Percentiles rank a stretch among this genome's conserved stretches.
Evolutionary conservation across 2,888 invertebrate genomes (phyloP).

Genomic region (Rhopalosiphum nymphaeae): DNA sequence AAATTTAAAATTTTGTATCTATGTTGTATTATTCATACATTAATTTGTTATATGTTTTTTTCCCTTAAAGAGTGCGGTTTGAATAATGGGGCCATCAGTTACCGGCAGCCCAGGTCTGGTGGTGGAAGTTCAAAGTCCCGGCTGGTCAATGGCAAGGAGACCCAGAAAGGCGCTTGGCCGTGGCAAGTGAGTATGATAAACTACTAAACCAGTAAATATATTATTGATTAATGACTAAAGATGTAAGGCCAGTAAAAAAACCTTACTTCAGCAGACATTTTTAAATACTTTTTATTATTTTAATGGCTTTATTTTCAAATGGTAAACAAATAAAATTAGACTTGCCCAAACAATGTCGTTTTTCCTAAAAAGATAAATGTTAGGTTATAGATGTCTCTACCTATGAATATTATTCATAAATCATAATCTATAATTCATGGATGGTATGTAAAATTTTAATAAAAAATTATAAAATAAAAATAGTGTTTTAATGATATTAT

Average conservation of each 20-base stretch:
- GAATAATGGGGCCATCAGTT: constrained; percentile 69
- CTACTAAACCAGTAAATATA: not conserved
- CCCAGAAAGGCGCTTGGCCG: constrained; percentile 85
- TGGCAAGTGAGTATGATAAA: constrained; percentile 77
- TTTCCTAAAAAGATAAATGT: not conserved
- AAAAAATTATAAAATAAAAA: not conserved
- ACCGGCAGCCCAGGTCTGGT: constrained; percentile 69
- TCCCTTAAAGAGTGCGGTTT: constrained; percentile 69
- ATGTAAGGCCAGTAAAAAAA: not conserved
- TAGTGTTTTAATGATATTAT: not conserved
- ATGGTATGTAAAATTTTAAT: not conserved
- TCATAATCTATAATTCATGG: not conserved
- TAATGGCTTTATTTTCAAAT: not conserved
- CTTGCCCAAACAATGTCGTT: not conserved
- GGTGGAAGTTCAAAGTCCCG: constrained; percentile 72
- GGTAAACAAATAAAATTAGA: not conserved
- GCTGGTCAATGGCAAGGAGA: constrained; percentile 83
- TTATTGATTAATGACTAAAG: too few relatives aligned
- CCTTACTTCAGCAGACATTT: not conserved
- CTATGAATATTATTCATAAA: not conserved
- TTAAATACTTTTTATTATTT: not conserved
- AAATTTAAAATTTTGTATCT: not conserved
- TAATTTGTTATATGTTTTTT: not conserved
- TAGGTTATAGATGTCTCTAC: not conserved
- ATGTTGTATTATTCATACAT: not conserved